These are phyloP conservation scores for Idaea straminata DNA, from an alignment of 2,888 invertebrate species.

Conservation along the genomic window DNA sequence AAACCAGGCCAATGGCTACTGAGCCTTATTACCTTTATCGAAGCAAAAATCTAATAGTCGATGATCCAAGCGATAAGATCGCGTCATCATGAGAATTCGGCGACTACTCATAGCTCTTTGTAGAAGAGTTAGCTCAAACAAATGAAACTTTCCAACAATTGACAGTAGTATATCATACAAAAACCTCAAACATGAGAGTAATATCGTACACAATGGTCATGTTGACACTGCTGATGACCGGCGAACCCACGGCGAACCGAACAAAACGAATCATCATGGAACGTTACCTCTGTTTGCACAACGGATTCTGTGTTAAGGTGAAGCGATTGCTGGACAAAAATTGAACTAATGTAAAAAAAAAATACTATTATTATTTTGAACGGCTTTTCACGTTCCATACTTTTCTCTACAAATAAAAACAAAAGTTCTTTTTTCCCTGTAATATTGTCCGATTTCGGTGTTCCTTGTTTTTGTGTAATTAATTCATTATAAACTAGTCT, in stretches of 20 bases:
- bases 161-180: conserved; percentile 4
- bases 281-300: conserved; percentile 36
- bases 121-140: not conserved
- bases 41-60: too few relatives aligned
- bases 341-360: not conserved
- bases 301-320: conserved; percentile 37
- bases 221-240: conserved; percentile 42
- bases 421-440: too few relatives aligned
- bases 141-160: not conserved
- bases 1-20: too few relatives aligned
- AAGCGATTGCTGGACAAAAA: conserved; percentile 4
- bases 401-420: too few relatives aligned
- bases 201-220: conserved; percentile 31
- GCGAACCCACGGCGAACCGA: conserved; percentile 27
- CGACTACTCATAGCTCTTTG: too few relatives aligned
- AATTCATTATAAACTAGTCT: too few relatives aligned
- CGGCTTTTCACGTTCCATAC: not conserved
- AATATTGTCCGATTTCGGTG: too few relatives aligned
- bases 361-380: too few relatives aligned
- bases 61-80: too few relatives aligned
- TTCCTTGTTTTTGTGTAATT: too few relatives aligned
- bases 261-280: conserved; percentile 36
- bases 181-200: conserved; percentile 21
- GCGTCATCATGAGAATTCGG: too few relatives aligned
- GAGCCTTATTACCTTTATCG: too few relatives aligned